Evolutionary conservation across 2,888 invertebrate genomes (phyloP).

Genomic region (Liopterus haemorrhoidalis): DNA sequence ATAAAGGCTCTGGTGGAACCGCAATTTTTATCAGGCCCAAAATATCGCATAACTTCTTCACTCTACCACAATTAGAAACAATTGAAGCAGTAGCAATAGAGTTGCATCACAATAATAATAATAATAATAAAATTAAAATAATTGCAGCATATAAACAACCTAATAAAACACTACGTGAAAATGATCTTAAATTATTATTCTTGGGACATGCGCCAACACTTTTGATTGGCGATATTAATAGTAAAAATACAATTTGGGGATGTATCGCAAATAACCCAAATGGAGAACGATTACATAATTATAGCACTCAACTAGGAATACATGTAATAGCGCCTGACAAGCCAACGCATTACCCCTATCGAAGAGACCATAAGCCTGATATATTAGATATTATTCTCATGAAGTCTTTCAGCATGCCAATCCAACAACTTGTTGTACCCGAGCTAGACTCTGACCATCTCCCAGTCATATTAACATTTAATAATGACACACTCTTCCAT

Average conservation of each 20-base stretch:
- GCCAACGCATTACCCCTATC: conserved; percentile 20
- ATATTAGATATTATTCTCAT: conserved; percentile 19
- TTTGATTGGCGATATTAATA: conserved; percentile 21
- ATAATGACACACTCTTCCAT: not conserved
- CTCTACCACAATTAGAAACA: conserved; percentile 3
- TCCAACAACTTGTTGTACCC: conserved; percentile 18
- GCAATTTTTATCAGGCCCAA: conserved; percentile 18
- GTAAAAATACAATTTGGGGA: conserved; percentile 20
- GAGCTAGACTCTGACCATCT: conserved; percentile 10
- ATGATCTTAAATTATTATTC: conserved; percentile 15
- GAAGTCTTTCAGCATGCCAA: conserved; percentile 15
- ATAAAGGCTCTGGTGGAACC: conserved; percentile 13
- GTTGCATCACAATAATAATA: conserved; percentile 2
- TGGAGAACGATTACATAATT: conserved; percentile 13
- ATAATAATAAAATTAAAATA: conserved; percentile 6
- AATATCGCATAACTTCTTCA: conserved; percentile 6
- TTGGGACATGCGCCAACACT: conserved; percentile 6
- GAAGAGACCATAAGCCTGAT: conserved; percentile 18
- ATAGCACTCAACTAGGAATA: conserved; percentile 11
- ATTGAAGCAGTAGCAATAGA: conserved; percentile 11
- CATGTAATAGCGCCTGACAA: conserved; percentile 19
- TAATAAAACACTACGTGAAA: conserved; percentile 15
- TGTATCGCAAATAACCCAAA: conserved; percentile 19
- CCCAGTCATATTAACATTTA: not conserved
- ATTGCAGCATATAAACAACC: conserved; percentile 20